Conservation (phyloP, 2,113 vertebrate genomes). For the Forbesichthys agassizii region DNA sequence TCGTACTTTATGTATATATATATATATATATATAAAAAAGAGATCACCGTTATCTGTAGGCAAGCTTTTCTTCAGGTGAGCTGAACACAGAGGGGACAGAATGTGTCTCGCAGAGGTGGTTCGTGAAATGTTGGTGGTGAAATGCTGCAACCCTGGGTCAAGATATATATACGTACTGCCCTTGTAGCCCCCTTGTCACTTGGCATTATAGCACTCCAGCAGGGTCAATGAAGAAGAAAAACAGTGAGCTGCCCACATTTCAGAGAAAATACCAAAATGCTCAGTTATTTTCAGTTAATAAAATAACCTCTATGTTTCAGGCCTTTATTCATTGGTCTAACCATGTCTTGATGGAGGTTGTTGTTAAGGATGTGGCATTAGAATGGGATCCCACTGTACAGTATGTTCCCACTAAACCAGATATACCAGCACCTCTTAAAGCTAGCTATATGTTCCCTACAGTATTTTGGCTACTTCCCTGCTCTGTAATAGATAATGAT, state of each 20-base stretch:
- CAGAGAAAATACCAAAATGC: too few relatives aligned
- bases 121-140: too few relatives aligned
- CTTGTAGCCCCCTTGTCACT: too few relatives aligned
- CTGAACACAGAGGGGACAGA: background rate
- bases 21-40: background rate
- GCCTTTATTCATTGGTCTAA: background rate
- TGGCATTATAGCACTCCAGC: too few relatives aligned
- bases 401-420: slow-evolving; percentile 62
- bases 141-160: too few relatives aligned
- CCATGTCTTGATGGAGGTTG: slow-evolving; percentile 49
- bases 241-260: too few relatives aligned
- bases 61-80: background rate
- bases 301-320: background rate
- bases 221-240: too few relatives aligned
- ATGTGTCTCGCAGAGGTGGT: background rate
- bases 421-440: slow-evolving; percentile 43
- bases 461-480: slow-evolving; percentile 45
- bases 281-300: background rate
- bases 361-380: slow-evolving; percentile 13
- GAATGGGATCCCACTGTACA: slow-evolving; percentile 55
- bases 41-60: background rate
- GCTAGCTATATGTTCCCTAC: slow-evolving; percentile 36
- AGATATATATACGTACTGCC: too few relatives aligned
- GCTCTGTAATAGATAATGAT: slow-evolving; percentile 59
- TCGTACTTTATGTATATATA: background rate